phyloP scores from a whole-genome alignment of 2,113 vertebrate genomes.

The Heterotis niloticus region DNA sequence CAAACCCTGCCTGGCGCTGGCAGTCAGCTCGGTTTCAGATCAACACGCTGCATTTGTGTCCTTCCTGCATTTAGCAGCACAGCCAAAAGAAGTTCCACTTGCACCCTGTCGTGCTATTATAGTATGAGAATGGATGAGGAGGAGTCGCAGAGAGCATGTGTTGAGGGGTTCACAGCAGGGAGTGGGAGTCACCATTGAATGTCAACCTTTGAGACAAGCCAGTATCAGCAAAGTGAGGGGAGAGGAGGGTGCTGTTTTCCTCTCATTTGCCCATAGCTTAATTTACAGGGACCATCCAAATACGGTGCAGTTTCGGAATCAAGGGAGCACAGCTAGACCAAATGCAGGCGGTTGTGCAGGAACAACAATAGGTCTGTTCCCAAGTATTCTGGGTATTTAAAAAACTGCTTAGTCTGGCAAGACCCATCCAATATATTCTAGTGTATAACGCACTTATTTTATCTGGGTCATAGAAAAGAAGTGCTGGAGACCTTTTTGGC shows the following conservation, averaged over 20 bases:
- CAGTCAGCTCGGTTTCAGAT: neutral
- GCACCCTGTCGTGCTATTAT: conserved; percentile 15
- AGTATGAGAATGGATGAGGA: conserved; percentile 10
- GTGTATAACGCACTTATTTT: too few species aligned
- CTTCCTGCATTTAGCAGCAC: conserved; percentile 30
- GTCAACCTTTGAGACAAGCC: conserved; percentile 48
- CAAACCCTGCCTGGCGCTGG: neutral
- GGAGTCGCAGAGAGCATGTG: conserved; percentile 35
- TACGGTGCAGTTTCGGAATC: too few species aligned
- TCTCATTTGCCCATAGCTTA: conserved; percentile 28
- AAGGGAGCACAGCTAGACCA: neutral
- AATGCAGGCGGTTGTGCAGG: neutral
- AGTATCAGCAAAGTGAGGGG: conserved; percentile 27
- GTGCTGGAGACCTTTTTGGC: too few species aligned
- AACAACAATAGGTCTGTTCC: neutral
- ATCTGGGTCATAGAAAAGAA: too few species aligned
- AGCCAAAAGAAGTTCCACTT: conserved; percentile 27
- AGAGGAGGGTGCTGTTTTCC: conserved; percentile 19
- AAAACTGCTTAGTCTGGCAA: too few species aligned
- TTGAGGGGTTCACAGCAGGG: conserved; percentile 23
- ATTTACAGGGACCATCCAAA: conserved; percentile 23
- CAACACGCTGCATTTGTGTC: neutral
- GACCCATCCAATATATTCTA: too few species aligned
- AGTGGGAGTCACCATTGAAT: conserved; percentile 45
- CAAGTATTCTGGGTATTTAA: neutral